Evolutionary conservation across 1,140 invertebrate species (phyloP), one percentile per base, ranked within the genome.

Genomic region (Dendrolimus kikuchii): DNA sequence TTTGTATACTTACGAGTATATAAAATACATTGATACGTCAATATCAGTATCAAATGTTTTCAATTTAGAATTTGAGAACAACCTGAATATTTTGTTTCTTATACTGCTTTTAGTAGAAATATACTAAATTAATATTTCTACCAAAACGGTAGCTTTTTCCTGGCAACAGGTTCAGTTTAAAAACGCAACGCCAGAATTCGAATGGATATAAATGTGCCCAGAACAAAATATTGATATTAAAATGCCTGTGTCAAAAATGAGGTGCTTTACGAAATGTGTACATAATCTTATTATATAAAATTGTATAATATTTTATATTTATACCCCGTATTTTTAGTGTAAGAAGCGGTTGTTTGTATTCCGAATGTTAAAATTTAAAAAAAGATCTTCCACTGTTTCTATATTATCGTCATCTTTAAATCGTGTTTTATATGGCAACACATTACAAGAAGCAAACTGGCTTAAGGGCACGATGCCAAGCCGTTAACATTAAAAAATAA

Each of bases 201-300:
- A 23, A 23, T 23, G 23, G 23, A 23, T 23, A 7, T 49, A 2
- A 45, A 38, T 65, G 54, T 69, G 55, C 68, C 63, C 71, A 68
- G 60, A 71, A 61, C 61, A 66, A 62, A 64, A 60, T 23, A 64
- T 66, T 67, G 68, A 69, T 75, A 71, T 67, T 66, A 71, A n/a
- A 57, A 63, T 49, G 56, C 66, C 62, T 72, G 74, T 84, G 77
- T 78, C 74, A 80, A 85, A 81, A 81, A 80, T 69, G 71, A 66
- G 81, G 81, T 85, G 81, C 81, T 83, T 78, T 63, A 53, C 64
- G 59, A 65, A 50, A 40, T 46, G 60, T 81, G 71, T 81, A 77
- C 57, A 80, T 74, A 68, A 67, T 59, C 68, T 55, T 23, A 23
- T 23, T 23, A 23, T 23, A 23, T 23, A 23, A 23, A 23, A 23